Percentiles rank a stretch among this genome's conserved stretches.
phyloP scores from a whole-genome alignment of 2,888 invertebrate species.

The Ennomos quercinarius region DNA sequence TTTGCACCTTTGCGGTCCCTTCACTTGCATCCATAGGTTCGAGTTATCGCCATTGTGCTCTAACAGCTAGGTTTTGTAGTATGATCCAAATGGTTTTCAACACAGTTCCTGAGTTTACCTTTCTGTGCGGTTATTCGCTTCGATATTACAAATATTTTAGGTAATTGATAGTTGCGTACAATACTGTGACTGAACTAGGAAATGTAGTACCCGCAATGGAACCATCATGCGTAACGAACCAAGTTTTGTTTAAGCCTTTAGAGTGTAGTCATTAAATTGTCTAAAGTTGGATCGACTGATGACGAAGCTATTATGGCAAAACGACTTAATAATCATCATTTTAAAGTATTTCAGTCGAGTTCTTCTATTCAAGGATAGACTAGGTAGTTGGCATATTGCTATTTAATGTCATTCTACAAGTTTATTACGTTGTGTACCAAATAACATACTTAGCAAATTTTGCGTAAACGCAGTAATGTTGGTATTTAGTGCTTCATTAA shows the following conservation, averaged over 20 bases:
- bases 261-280: conserved; percentile 13
- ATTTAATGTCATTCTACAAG: background rate
- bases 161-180: conserved; percentile 26
- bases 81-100: conserved; percentile 5
- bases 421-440: conserved; percentile 3
- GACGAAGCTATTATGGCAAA: background rate
- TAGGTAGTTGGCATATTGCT: background rate
- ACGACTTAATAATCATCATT: background rate
- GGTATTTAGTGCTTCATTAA: conserved; percentile 9
- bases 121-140: conserved; percentile 27
- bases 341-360: background rate
- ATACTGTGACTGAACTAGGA: conserved; percentile 41
- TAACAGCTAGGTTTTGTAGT: conserved; percentile 1
- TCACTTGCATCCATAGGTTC: conserved; percentile 28
- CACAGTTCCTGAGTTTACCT: conserved; percentile 20
- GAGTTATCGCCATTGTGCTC: conserved; percentile 7
- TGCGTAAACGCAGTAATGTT: conserved; percentile 9
- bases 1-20: conserved; percentile 33
- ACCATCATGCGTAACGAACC: conserved; percentile 47
- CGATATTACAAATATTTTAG: conserved; percentile 28
- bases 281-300: conserved; percentile 9
- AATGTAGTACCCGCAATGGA: conserved; percentile 42
- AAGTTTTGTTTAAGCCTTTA: conserved; percentile 20
- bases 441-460: conserved; percentile 6
- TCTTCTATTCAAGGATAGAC: background rate